Conservation (phyloP, 1,140 invertebrate species). For the Zaprionus vittiger region DNA sequence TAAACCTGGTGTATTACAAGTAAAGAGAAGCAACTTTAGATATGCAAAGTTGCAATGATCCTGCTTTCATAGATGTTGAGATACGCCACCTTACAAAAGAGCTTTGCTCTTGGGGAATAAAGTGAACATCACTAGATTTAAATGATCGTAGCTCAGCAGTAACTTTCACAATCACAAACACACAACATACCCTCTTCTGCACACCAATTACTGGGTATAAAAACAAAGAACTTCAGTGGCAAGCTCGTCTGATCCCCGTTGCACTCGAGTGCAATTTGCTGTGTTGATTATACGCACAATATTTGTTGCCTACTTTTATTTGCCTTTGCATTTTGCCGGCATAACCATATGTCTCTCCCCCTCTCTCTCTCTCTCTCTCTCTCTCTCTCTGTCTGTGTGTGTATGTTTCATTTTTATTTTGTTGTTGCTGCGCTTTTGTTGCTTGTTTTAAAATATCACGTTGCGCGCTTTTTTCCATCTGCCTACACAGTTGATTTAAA, state of each 20-base stretch:
- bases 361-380: background rate
- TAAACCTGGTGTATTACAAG: background rate
- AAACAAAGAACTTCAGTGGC: constrained; percentile 43
- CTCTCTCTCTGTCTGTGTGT: background rate
- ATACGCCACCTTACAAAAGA: no score
- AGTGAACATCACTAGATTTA: no score
- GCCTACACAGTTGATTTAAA: constrained; percentile 69
- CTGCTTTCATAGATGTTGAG: background rate
- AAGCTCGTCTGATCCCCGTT: constrained; percentile 9
- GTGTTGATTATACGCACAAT: constrained; percentile 46
- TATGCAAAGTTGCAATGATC: background rate
- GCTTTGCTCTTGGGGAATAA: no score
- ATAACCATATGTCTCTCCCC: background rate
- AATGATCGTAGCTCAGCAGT: background rate
- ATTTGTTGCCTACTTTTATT: constrained; percentile 48
- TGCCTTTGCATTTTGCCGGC: constrained; percentile 23
- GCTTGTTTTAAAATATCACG: constrained; percentile 45
- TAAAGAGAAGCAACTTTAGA: background rate
- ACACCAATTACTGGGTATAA: background rate
- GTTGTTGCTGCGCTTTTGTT: constrained; percentile 24
- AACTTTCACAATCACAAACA: background rate
- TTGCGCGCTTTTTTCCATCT: constrained; percentile 32
- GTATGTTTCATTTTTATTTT: constrained; percentile 27
- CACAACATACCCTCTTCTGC: background rate
- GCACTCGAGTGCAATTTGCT: background rate